A percentile compares a stretch with the other conserved stretches of the same genome.
Evolutionary conservation across 30 jellyfish, hydroid and myxozoan genomes (phyloP).

Genomic region (Cassiopea xamachana): DNA sequence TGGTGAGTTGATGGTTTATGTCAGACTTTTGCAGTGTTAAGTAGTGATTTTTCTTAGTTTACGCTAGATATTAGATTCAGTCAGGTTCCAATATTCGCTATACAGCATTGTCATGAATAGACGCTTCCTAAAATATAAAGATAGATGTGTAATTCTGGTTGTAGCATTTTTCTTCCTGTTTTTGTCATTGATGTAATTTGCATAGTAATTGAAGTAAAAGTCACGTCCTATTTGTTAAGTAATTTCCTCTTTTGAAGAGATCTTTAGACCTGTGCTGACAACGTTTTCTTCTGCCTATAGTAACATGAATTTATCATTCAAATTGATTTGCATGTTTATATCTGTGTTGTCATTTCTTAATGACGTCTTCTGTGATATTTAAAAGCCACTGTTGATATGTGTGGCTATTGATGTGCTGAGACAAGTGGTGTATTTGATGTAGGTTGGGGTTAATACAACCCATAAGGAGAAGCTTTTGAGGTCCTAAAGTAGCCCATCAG

Average conservation of each 20-base stretch:
- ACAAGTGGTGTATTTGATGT: no score
- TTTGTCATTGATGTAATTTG: neutral
- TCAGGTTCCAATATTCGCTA: no score
- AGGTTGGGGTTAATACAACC: neutral
- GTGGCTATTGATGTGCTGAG: no score
- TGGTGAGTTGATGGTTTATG: no score
- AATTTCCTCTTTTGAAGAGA: neutral
- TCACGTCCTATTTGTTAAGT: conserved; percentile 1
- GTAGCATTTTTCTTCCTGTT: neutral
- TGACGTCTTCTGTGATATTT: neutral
- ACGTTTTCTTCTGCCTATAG: neutral
- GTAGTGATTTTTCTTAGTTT: no score
- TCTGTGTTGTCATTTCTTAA: neutral
- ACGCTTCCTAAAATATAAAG: neutral
- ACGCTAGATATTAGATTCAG: no score
- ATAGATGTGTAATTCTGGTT: neutral
- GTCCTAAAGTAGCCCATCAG: no score
- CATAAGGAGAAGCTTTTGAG: neutral
- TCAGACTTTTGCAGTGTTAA: no score
- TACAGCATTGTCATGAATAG: neutral
- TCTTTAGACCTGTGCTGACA: neutral
- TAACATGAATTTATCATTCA: neutral
- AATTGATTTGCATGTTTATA: conserved; percentile 3
- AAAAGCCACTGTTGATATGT: neutral
- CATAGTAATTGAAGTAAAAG: neutral